Evolutionary conservation across 2,888 invertebrate genomes (phyloP).

Genomic region (Caenorhabditis afra): DNA sequence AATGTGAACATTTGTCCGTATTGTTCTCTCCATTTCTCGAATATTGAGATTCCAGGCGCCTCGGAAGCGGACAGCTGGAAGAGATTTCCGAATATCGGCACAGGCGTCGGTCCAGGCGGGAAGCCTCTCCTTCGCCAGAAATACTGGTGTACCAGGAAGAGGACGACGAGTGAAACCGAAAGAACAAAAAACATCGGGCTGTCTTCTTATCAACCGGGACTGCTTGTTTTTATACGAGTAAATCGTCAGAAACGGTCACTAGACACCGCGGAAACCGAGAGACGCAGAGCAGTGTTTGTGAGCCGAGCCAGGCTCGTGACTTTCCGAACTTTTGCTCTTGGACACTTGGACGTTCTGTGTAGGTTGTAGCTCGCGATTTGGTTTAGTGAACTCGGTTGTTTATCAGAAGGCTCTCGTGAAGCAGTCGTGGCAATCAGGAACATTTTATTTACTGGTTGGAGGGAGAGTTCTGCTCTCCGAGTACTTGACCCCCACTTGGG

Average conservation of each 20-base stretch:
- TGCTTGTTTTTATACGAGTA: slow-evolving; percentile 18
- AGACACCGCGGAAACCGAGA: not conserved
- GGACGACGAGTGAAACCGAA: slow-evolving; percentile 8
- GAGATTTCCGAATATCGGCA: slow-evolving; percentile 61
- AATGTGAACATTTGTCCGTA: slow-evolving; percentile 63
- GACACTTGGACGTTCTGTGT: not conserved
- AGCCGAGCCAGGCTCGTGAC: slow-evolving; percentile 3
- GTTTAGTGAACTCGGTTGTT: too few species aligned
- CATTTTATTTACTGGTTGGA: not conserved
- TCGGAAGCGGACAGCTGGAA: slow-evolving; percentile 42
- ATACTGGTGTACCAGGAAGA: slow-evolving; percentile 42
- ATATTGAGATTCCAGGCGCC: slow-evolving; percentile 62
- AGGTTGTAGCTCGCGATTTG: slow-evolving; percentile 4
- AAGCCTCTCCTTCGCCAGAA: slow-evolving; percentile 35
- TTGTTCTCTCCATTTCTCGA: slow-evolving; percentile 59
- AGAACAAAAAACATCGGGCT: slow-evolving; percentile 29
- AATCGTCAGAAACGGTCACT: not conserved
- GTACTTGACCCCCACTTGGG: slow-evolving; percentile 4
- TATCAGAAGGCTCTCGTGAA: too few species aligned
- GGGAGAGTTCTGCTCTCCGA: not conserved
- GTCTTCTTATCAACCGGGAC: slow-evolving; percentile 19
- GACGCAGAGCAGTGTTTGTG: slow-evolving; percentile 39
- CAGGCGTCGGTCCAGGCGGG: slow-evolving; percentile 57
- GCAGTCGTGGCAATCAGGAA: too few species aligned
- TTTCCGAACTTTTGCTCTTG: slow-evolving; percentile 17